Conservation (phyloP, 2,797 vertebrate species). For the Phoeniculus purpureus region DNA sequence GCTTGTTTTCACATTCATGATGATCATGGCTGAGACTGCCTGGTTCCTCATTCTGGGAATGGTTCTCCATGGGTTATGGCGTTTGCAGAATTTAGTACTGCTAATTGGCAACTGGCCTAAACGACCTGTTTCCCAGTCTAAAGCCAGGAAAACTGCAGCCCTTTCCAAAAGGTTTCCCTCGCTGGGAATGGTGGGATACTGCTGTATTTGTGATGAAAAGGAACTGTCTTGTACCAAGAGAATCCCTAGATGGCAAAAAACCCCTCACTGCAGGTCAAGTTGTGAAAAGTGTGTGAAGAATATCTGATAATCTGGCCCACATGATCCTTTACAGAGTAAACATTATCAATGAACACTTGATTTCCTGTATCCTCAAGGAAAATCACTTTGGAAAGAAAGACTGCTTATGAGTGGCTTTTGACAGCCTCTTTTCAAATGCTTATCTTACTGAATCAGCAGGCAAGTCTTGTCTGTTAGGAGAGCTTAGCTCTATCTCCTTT, state of each 20-base stretch:
- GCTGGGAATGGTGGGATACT: background rate
- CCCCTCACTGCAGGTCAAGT: background rate
- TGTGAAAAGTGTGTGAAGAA: background rate
- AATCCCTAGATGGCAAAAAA: background rate
- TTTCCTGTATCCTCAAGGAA: conserved; percentile 51
- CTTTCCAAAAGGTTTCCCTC: background rate
- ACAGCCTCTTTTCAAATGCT: conserved; percentile 47
- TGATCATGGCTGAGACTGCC: background rate
- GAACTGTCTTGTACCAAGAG: background rate
- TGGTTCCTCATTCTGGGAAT: background rate
- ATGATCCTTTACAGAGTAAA: conserved; percentile 25
- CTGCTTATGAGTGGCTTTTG: conserved; percentile 23
- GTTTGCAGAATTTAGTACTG: background rate
- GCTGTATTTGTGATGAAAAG: background rate
- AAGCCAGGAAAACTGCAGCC: background rate
- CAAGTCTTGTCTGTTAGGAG: background rate
- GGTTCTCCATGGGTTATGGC: background rate
- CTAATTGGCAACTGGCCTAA: background rate
- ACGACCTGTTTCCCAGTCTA: background rate
- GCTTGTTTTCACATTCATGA: background rate
- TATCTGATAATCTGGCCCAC: conserved; percentile 34
- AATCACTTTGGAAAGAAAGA: conserved; percentile 29
- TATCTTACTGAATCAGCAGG: conserved; percentile 40
- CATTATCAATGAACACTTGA: conserved; percentile 43
- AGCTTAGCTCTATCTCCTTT: background rate